phyloP scores from a whole-genome alignment of 2,797 vertebrate genomes.

The Sylvia borin region DNA sequence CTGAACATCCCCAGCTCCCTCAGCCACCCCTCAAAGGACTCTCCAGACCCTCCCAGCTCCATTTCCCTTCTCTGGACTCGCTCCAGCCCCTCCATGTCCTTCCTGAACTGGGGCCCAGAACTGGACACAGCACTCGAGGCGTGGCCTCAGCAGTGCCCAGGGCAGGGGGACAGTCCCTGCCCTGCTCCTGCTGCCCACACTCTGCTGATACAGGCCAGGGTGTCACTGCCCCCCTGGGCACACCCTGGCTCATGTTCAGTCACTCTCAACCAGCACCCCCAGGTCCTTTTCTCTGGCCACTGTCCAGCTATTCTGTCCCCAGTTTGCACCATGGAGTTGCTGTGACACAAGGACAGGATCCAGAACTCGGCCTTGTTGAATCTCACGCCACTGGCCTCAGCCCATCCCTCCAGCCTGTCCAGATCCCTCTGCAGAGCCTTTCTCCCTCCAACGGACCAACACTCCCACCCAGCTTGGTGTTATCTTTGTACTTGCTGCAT shows the following conservation, averaged over 20 bases:
- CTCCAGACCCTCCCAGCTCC: background rate
- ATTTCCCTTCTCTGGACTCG: fast-evolving
- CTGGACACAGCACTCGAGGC: background rate
- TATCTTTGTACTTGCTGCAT: background rate
- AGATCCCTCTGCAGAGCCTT: background rate
- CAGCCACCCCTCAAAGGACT: background rate
- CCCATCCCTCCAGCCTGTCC: background rate
- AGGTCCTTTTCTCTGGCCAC: background rate
- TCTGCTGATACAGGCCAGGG: background rate
- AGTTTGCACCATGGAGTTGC: no score
- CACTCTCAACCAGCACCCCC: fast-evolving
- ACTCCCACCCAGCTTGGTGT: background rate
- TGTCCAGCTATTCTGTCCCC: no score
- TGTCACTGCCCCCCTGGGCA: background rate
- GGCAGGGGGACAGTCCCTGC: background rate
- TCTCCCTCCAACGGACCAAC: no score
- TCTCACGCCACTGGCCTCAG: fast-evolving
- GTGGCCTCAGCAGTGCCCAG: background rate
- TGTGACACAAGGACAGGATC: background rate
- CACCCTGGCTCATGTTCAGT: background rate
- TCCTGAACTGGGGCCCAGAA: background rate
- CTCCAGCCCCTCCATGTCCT: background rate
- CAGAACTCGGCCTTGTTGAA: background rate
- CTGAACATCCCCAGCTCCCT: background rate
- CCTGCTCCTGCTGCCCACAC: background rate